Evolutionary conservation across 2,113 vertebrate species (phyloP).

Genomic region (Chinchilla lanigera): DNA sequence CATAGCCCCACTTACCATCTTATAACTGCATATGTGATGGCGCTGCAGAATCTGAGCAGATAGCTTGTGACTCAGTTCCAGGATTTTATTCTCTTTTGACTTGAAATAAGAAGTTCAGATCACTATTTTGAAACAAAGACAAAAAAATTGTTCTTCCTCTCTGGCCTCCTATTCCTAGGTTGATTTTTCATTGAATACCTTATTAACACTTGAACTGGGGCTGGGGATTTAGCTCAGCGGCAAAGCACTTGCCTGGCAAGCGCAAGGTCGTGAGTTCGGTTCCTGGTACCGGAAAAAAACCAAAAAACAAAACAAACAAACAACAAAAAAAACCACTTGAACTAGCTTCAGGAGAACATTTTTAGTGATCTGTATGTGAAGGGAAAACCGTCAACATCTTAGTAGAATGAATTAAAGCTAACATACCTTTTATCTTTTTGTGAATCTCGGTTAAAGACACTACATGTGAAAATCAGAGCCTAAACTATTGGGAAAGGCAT

Average conservation of each 20-base stretch:
- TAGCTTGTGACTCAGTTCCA: background rate
- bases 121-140: background rate
- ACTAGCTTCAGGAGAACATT: background rate
- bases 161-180: background rate
- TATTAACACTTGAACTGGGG: background rate
- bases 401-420: background rate
- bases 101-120: background rate
- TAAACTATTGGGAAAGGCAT: background rate
- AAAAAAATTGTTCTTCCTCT: background rate
- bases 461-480: background rate
- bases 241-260: too few relatives aligned
- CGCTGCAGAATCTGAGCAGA: background rate
- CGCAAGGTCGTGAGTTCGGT: too few relatives aligned
- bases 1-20: background rate
- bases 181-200: background rate
- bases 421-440: background rate
- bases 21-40: background rate
- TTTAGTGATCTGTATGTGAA: background rate
- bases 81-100: background rate
- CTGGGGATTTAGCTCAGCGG: too few relatives aligned
- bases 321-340: too few relatives aligned
- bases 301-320: too few relatives aligned
- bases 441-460: background rate
- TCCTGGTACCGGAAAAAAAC: too few relatives aligned
- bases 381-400: background rate